Conservation (phyloP, 2,113 vertebrate genomes). For the Equus quagga region DNA sequence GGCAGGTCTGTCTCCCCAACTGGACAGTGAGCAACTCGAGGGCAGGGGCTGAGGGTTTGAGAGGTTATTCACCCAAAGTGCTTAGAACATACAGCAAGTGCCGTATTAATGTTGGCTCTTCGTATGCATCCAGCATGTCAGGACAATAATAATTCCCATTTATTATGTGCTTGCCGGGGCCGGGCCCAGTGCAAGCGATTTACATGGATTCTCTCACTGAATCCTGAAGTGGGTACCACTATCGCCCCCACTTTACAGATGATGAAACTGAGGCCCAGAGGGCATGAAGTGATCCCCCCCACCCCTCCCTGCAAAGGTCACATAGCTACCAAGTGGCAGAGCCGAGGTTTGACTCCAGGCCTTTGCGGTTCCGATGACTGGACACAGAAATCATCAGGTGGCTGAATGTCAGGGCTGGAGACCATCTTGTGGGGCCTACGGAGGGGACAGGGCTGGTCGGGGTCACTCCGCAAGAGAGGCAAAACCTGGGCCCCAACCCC, state of each 20-base stretch:
- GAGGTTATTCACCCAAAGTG: background rate
- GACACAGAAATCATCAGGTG: background rate
- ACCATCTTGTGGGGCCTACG: background rate
- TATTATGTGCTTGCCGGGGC: background rate
- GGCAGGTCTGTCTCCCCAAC: background rate
- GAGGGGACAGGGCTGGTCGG: background rate
- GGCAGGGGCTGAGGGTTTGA: background rate
- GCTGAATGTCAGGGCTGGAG: background rate
- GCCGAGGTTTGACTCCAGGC: background rate
- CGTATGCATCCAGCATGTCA: background rate
- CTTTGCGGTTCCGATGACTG: background rate
- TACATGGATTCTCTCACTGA: background rate
- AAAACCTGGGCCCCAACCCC: background rate
- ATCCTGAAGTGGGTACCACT: background rate
- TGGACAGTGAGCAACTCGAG: background rate
- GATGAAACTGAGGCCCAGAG: background rate
- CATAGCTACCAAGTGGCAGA: background rate
- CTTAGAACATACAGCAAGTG: background rate
- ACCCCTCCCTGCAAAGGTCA: background rate
- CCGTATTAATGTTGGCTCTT: background rate
- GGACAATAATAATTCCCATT: background rate
- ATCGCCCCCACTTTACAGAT: background rate
- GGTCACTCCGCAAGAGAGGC: background rate
- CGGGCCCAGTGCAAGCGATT: background rate
- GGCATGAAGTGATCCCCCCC: fast-evolving